Base-by-base conservation (phyloP, 2,888 invertebrate genomes). In the Ellobium chinense region DNA sequence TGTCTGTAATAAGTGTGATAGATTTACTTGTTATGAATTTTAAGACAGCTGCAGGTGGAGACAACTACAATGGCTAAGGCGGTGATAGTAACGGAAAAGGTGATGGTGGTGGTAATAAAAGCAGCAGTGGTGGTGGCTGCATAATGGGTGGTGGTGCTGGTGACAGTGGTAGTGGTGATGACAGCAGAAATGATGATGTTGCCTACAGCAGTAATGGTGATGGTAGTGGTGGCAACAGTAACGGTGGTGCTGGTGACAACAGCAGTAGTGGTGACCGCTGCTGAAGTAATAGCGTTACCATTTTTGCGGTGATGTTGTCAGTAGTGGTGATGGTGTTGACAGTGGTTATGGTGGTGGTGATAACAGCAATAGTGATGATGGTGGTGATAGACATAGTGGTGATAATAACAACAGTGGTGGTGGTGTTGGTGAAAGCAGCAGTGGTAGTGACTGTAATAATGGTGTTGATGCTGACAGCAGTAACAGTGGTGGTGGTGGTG, bases 91-190 rank as follows among this genome's bases (percentile, higher is more conserved):
- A 54, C 54, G 18, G 18, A 80, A 4, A 79, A 79, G 27, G 77
- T 76, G 21, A 63, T 70, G 65, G n/a, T n/a, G n/a, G n/a, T n/a
- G n/a, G n/a, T n/a, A n/a, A n/a, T n/a, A n/a, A n/a, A n/a, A n/a
- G n/a, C 84, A 83, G 78, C 82, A 82, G 66, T 78, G 60, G 36
- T 69, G 69, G 34, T 58, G 78, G n/a, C 63, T 63, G 21, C 72
- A 69, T 0, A 63, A 78, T 29, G 63, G 63, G n/a, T 74, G 39
- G 54, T 78, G 63, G 34, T 78, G 46, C 24, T 78, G 63, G 3
- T 72, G 63, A n/a, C 63, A 68, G 39, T 29, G 39, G 63, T 37
- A 36, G 34, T 70, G 72, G 34, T 69, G 31, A 36, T 36, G 63
- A 21, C 72, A 65, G 62, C 69, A 68, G 36, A 62, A 31, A 36